Base-by-base conservation (phyloP, 2,113 vertebrate genomes). In the Rana temporaria region DNA sequence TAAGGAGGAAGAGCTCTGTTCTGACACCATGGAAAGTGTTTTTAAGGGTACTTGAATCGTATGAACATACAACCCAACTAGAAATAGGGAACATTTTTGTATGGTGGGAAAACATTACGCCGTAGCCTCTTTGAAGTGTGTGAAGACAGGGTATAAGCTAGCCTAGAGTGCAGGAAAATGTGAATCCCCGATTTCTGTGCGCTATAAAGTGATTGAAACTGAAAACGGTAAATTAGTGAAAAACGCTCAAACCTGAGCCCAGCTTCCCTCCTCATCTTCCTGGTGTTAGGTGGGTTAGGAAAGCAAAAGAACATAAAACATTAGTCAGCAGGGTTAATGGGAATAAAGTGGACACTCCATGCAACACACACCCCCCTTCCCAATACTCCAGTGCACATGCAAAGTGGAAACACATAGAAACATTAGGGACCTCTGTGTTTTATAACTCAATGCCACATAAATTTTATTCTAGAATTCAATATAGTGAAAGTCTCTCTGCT, bases 241-340 rank as follows among this genome's bases (percentile, higher is more conserved):
- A 48, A 88, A 92, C 84, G 88, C 89, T 93, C 98, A 95, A 95
- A 99, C 98, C 98, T 99, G 97, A 90, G 97, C 98, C 98, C 98
- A 99, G 97, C 97, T 97, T 86, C 97, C 96, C 96, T 97, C 96
- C 92, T 97, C 97, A 93, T 98, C 98, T 88, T 99, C 98, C 98
- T 99, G 96, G 87, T 85, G 96, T 96, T 96, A 97, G 66, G 92
- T 89, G 89, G 88, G 95, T 98, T 96, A 97, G 94, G 93, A 94
- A 92, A 93, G 93, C 93, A 96, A 95, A 93, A 94, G 90, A 91
- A 93, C 85, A 92, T 75, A 93, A 3, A 90, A 48, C 2, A 53
- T 82, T 82, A 82, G 71, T 82, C 26, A 74, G 62, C 53, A 57
- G 62, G 16, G 64, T 59, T 74, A 67, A 59, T 7, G 60, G 2